Evolutionary conservation across 1,140 invertebrate genomes (phyloP), one percentile per base, ranked within the genome.

Genomic region (Neotoxoptera formosana): DNA sequence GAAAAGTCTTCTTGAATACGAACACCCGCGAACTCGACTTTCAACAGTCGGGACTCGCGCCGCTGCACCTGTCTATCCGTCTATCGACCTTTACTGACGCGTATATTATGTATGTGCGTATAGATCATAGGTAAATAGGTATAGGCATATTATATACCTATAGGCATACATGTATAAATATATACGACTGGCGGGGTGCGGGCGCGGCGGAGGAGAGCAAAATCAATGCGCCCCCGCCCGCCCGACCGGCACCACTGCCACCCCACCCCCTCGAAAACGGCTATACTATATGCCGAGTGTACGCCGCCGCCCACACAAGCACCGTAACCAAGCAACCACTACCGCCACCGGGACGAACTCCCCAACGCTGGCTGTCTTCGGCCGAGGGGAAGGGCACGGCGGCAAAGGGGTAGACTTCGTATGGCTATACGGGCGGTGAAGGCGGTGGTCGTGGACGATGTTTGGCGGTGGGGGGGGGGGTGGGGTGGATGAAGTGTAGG

Each of bases 281-380:
- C 11, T 45, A 30, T 47, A 45, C 36, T 86, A 41, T 86, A 41
- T 83, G 60, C 30, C 60, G 30, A 76, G 60, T n/a, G 25, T 90
- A 90, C 89, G 90, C 90, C 41, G 90, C 90, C 90, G 90, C 90
- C 60, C 90, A 91, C 90, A 91, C 25, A 34, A 81, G 45, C 41
- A 21, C 60, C 60, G 90, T 91, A 91, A 81, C 90, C 67, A 91
- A 41, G 90, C 90, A 91, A 91, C 90, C 90, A 67, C 14, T 53
- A 41, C 17, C 30, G 36, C 51, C n/a, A 45, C 34, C 51, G 30
- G 48, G 45, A 89, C n/a, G 53, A 53, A 89, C 87, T 89, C 48
- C 87, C 17, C 48, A n/a, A 76, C 60, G 30, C n/a, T 84, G 8
- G 41, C 36, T 21, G 36, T 84, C 23, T 84, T 41, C 23, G 11